These are phyloP conservation scores for Coregonus sp. DNA, from an alignment of 2,797 vertebrate genomes.

Conservation along the genomic window DNA sequence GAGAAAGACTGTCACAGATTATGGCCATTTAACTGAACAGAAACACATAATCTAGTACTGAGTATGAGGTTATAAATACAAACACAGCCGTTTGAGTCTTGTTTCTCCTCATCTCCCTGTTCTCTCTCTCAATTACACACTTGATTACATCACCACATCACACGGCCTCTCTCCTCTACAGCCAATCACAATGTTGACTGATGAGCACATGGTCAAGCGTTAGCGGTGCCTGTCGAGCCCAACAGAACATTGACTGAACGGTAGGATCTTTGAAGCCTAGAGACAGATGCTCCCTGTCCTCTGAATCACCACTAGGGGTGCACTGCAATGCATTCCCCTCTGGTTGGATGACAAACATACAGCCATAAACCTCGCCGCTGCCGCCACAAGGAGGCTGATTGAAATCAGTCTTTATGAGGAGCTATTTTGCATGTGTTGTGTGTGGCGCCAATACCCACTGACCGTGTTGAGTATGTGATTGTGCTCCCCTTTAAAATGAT, in stretches of 20 bases:
- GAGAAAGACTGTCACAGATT: conserved; percentile 29
- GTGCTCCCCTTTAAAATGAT: conserved; percentile 69
- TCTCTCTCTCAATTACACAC: neutral
- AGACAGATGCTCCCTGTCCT: conserved; percentile 66
- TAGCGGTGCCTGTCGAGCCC: conserved; percentile 60
- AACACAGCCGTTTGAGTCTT: neutral
- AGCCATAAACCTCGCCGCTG: conserved; percentile 47
- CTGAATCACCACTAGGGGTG: conserved; percentile 39
- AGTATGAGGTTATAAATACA: conserved; percentile 7
- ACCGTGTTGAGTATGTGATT: conserved; percentile 68
- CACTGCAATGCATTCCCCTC: neutral
- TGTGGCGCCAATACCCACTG: conserved; percentile 37
- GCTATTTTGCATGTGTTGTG: conserved; percentile 66
- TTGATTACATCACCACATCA: conserved; percentile 34
- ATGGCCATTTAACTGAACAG: conserved; percentile 39
- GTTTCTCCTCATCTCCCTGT: neutral
- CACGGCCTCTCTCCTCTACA: neutral
- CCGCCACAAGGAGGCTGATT: conserved; percentile 34
- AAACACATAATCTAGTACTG: conserved; percentile 38
- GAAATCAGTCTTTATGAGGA: conserved; percentile 62
- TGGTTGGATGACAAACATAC: too few species aligned
- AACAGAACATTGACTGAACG: conserved; percentile 31
- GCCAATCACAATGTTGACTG: conserved; percentile 59
- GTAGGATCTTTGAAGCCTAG: conserved; percentile 25
- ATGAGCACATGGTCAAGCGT: conserved; percentile 48